Base-by-base conservation (phyloP, 1,140 invertebrate genomes). In the Sipha flava region DNA sequence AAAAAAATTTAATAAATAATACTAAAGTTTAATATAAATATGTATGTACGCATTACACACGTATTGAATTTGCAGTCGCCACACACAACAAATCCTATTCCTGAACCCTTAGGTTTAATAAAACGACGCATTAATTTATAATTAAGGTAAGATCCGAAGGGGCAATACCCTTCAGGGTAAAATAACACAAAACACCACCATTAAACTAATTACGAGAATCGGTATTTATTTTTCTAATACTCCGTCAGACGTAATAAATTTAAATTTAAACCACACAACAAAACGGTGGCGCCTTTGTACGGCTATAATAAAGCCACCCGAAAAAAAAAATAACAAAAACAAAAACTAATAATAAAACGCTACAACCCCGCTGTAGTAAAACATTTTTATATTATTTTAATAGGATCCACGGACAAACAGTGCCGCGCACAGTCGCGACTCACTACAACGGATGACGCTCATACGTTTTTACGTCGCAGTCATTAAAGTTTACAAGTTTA, bases 191-290 rank as follows among this genome's bases (percentile, higher is more conserved):
- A 77, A 77, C 49, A 57, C 73, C 34, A 29, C 73, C 73, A 59
- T 40, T 77, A 77, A 77, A 77, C 52, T 77, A 77, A 77, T 77
- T 77, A 77, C 49, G 52, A n/a, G 49, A 77, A 77, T 40, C 73
- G 73, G 73, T 77, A 57, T 77, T 77, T 77, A 77, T 77, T 77
- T 77, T 77, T 77, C 73, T 77, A 77, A 77, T 77, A 77, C 73
- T 77, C 73, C 37, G 6, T 3, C 52, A 31, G 73, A 31, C 14
- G 73, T 77, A 77, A 52, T 77, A 77, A 77, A 77, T 77, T 77
- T 77, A 59, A 77, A 77, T 77, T 77, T 77, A 43, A 43, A 77
- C 23, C 49, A 54, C 21, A 43, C 10, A 77, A 59, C 73, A 43
- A 12, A 77, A 77, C 52, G 7, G 64, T 66, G 52, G 21, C 49